Evolutionary conservation across 2,113 vertebrate species (phyloP), one percentile per base, ranked within the genome.

Genomic region (Oplegnathus fasciatus): DNA sequence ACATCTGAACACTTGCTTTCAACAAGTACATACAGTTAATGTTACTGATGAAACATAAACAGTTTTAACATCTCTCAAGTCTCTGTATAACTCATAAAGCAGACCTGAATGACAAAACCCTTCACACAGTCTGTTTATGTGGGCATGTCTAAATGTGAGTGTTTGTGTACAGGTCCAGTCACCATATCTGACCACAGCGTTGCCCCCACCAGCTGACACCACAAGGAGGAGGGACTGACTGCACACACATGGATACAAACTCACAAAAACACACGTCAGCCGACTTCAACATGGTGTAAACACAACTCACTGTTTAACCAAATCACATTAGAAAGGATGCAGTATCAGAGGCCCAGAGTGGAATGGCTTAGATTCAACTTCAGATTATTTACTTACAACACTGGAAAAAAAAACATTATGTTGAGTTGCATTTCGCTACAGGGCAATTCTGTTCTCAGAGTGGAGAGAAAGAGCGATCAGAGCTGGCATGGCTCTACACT

Each of bases 221-320:
- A 84, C 68, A 82, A 79, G 40, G 22, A 62, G 66, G 55, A 22
- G 11, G 9, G 55, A 61, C 44, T 32, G 64, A 78, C 57, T 54
- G 30, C n/a, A 70, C 7, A 52, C 32, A 67, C 61, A 71, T 50
- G 32, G 48, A 68, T 48, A 37, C 30, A 55, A 14, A 11, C 28
- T 10, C 18, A 5, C 30, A 44, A 22, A 66, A 57, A 83, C 3
- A 34, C 55, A 57, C 28, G 50, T 28, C 58, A 55, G 70, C 57
- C 61, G 70, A 73, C 76, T 73, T 65, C 58, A 75, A 30, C 78
- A 65, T 85, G 75, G 50, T 90, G 76, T 93, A 93, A 94, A 91
- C 85, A 92, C 72, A 81, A 77, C 26, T 57, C 46, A 22, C 17
- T 24, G 64, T 37, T 26, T 62, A 67, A 79, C 26, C 5, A 2